These are phyloP conservation scores for Thamnaconus septentrionalis DNA, from an alignment of 2,113 vertebrate species.

Conservation along the genomic window DNA sequence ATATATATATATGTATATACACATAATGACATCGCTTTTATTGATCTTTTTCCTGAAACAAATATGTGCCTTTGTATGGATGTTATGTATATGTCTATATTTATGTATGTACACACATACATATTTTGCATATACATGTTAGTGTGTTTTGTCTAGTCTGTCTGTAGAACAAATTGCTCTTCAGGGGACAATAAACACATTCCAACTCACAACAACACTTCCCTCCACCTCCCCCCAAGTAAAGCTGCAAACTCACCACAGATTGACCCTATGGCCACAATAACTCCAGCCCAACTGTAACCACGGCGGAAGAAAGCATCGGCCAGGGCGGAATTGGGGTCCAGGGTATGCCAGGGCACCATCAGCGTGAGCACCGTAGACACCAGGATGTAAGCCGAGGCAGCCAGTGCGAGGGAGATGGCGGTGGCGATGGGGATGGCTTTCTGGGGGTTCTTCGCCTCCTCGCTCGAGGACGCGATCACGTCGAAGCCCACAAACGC, in stretches of 20 bases:
- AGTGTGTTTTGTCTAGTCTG: too few species aligned
- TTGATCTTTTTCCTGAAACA: too few species aligned
- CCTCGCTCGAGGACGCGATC: conserved; percentile 92
- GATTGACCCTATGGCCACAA: conserved; percentile 91
- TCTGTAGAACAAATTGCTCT: too few species aligned
- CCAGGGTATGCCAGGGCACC: conserved; percentile 90
- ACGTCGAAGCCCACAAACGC: conserved; percentile 96
- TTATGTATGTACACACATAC: too few species aligned
- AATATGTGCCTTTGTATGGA: too few species aligned
- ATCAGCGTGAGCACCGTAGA: conserved; percentile 91
- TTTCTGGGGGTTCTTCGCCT: conserved; percentile 87
- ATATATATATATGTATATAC: too few species aligned
- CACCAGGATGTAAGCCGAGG: conserved; percentile 87
- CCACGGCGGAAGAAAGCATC: conserved; percentile 93
- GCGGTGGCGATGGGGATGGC: conserved; percentile 88
- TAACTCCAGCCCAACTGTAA: conserved; percentile 91
- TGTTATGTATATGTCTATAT: too few species aligned
- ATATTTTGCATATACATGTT: too few species aligned
- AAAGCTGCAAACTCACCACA: conserved; percentile 83
- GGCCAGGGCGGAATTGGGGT: conserved; percentile 88
- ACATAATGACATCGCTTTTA: too few species aligned
- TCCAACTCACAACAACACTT: background rate
- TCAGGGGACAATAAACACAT: background rate
- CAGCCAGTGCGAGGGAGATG: conserved; percentile 84
- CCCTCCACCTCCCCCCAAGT: too few species aligned